Percentiles rank a stretch among this genome's conserved stretches.
Evolutionary conservation across 2,113 vertebrate genomes (phyloP).

Genomic region (Hyla sarda): DNA sequence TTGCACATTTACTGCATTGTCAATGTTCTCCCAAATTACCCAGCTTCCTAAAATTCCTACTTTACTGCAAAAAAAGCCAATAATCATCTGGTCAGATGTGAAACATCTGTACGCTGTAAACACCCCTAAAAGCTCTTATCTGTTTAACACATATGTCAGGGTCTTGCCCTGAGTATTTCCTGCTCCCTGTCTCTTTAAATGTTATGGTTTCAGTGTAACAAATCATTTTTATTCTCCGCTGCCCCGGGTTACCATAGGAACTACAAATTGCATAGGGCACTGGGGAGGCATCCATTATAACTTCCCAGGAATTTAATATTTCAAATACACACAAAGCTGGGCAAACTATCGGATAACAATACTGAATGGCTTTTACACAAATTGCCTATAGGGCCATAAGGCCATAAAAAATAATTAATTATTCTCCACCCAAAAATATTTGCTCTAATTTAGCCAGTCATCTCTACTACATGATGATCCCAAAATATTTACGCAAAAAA

Average conservation of each 20-base stretch:
- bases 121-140: conserved; percentile 9
- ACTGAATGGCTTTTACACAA: neutral
- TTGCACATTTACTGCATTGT: neutral
- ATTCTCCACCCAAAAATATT: neutral
- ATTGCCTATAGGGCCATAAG: neutral
- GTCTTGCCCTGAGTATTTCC: conserved; percentile 1
- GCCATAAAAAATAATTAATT: neutral
- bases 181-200: conserved; percentile 3
- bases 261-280: conserved; percentile 42
- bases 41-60: neutral
- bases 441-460: neutral
- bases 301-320: conserved; percentile 44
- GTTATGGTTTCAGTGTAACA: conserved; percentile 35
- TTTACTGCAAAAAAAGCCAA: neutral
- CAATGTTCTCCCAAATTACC: neutral
- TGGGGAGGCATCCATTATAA: conserved; percentile 42
- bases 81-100: neutral
- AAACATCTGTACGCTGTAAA: neutral
- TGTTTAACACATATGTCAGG: conserved; percentile 28
- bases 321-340: conserved; percentile 24
- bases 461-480: neutral
- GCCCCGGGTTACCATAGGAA: conserved; percentile 46
- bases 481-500: neutral
- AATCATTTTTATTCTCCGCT: conserved; percentile 46
- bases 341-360: conserved; percentile 15